phyloP scores from a whole-genome alignment of 2,888 invertebrate species.

The Scaptomyza reducta region DNA sequence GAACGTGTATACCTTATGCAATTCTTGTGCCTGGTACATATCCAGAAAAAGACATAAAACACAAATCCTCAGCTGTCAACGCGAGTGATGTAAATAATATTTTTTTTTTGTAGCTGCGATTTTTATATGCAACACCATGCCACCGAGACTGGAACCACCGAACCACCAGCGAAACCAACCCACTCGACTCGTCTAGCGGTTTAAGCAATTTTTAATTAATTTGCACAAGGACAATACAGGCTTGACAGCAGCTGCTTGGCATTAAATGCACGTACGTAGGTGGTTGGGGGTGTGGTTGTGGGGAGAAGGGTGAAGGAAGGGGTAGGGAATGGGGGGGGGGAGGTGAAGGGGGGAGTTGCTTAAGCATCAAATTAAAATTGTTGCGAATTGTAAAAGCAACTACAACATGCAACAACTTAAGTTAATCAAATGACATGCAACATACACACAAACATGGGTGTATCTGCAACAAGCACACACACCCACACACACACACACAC shows the following conservation, averaged over 20 bases:
- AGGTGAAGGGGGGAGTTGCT: conserved; percentile 20
- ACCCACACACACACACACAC: conserved; percentile 6
- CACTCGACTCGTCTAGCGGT: conserved; percentile 21
- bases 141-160: too few species aligned
- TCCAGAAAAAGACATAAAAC: neutral
- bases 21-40: too few species aligned
- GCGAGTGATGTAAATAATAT: conserved; percentile 32
- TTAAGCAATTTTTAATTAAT: conserved; percentile 74
- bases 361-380: conserved; percentile 64
- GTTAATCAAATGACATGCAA: conserved; percentile 74
- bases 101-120: conserved; percentile 27
- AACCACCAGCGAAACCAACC: neutral
- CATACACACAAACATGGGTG: conserved; percentile 4
- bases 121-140: conserved; percentile 17
- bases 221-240: conserved; percentile 51
- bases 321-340: neutral
- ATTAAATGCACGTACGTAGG: conserved; percentile 62
- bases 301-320: neutral
- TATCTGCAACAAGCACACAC: conserved; percentile 1
- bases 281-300: conserved; percentile 1
- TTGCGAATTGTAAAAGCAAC: conserved; percentile 49
- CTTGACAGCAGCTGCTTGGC: conserved; percentile 71
- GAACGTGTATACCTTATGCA: neutral
- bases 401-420: conserved; percentile 45
- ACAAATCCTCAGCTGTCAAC: conserved; percentile 31